Conservation (phyloP, 30 jellyfish, hydroid and myxozoan genomes). For the Clytia hemisphaerica region DNA sequence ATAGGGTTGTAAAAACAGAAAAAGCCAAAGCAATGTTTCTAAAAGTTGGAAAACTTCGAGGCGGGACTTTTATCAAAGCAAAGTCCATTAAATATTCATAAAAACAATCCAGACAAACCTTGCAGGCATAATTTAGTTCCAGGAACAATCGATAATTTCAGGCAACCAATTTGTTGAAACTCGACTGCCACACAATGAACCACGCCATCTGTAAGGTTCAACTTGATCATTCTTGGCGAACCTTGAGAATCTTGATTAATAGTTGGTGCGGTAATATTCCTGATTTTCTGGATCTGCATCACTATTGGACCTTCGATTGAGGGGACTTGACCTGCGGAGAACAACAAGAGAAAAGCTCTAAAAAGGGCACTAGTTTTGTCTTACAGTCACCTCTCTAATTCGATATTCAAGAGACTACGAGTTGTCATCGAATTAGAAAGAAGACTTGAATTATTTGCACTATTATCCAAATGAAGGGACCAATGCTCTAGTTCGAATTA, state of each 20-base stretch:
- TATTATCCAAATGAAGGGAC: too few relatives aligned
- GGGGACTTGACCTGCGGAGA: constrained; percentile 2
- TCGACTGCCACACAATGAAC: constrained; percentile 57
- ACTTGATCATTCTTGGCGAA: constrained; percentile 84
- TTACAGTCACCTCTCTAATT: background rate
- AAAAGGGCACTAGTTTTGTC: background rate
- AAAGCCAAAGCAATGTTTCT: too few relatives aligned
- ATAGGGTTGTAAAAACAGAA: too few relatives aligned
- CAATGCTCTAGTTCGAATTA: too few relatives aligned
- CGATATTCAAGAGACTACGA: too few relatives aligned
- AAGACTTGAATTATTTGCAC: too few relatives aligned
- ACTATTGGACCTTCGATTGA: constrained; percentile 81
- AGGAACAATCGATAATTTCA: constrained; percentile 60
- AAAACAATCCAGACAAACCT: too few relatives aligned
- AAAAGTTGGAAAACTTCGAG: too few relatives aligned
- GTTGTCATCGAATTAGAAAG: too few relatives aligned
- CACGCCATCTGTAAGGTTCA: constrained; percentile 78
- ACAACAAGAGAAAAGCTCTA: background rate
- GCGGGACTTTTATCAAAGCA: too few relatives aligned
- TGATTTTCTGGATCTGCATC: constrained; percentile 68
- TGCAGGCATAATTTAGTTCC: constrained; percentile 69
- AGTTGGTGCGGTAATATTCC: constrained; percentile 84
- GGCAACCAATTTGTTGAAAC: constrained; percentile 27
- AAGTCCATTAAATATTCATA: too few relatives aligned
- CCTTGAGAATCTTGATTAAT: constrained; percentile 69